Percentiles rank a stretch among this genome's conserved stretches.
These are phyloP conservation scores for Eueides isabella DNA, from an alignment of 1,140 invertebrate genomes.

Conservation along the genomic window DNA sequence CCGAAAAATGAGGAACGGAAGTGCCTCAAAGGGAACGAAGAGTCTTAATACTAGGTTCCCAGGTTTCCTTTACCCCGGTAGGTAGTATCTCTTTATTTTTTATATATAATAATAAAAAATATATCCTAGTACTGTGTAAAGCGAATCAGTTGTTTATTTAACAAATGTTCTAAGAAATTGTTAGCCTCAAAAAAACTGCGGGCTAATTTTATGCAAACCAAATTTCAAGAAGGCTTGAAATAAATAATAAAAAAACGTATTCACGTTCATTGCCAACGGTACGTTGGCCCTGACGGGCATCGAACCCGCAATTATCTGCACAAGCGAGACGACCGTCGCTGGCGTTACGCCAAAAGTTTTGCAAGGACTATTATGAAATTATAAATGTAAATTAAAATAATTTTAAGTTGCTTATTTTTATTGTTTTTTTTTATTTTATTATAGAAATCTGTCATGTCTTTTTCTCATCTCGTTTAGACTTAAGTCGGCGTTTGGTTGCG, in stretches of 20 bases:
- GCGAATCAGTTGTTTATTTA: not conserved
- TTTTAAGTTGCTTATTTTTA: not conserved
- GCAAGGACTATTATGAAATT: no score
- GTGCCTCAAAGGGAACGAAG: no score
- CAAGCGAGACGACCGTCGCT: not conserved
- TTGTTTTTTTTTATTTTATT: slow-evolving; percentile 13
- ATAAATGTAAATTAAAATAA: not conserved
- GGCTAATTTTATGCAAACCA: not conserved
- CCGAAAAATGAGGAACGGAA: no score
- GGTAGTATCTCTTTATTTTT: no score
- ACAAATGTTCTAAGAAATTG: not conserved
- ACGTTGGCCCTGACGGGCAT: not conserved
- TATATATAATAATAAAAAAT: not conserved
- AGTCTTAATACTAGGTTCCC: no score
- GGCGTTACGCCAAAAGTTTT: not conserved
- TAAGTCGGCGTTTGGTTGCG: no score
- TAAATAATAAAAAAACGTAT: not conserved
- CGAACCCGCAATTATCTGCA: not conserved
- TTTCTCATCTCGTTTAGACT: no score
- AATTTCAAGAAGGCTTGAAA: not conserved
- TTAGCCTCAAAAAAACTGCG: not conserved
- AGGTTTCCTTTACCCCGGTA: no score
- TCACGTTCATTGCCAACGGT: not conserved
- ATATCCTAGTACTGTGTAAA: not conserved
- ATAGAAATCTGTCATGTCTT: no score